Evolutionary conservation across 2,888 invertebrate species (phyloP).

Genomic region (Apamea crenata): DNA sequence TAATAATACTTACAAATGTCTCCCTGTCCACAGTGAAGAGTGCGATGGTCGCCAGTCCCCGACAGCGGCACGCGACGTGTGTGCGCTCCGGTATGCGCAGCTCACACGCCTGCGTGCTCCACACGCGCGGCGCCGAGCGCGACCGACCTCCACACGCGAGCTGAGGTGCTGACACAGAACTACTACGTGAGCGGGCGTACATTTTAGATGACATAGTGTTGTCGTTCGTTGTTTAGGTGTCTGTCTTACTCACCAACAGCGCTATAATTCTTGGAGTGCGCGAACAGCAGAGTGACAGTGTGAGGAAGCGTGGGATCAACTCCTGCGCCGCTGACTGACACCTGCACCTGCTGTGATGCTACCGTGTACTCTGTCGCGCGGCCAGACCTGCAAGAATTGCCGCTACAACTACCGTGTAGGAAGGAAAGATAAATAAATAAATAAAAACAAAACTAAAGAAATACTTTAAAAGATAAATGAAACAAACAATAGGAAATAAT

Average conservation of each 20-base stretch:
- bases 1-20: slow-evolving; percentile 77
- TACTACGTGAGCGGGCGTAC: slow-evolving; percentile 7
- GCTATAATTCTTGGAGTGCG: slow-evolving; percentile 83
- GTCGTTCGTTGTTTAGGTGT: not conserved
- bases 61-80: slow-evolving; percentile 83
- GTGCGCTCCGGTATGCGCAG: slow-evolving; percentile 82
- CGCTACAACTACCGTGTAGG: slow-evolving; percentile 72
- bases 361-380: slow-evolving; percentile 92
- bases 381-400: slow-evolving; percentile 89
- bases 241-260: slow-evolving; percentile 79
- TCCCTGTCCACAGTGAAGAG: slow-evolving; percentile 83
- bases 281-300: slow-evolving; percentile 81
- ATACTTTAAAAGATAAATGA: no score
- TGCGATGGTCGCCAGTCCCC: slow-evolving; percentile 83
- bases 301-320: slow-evolving; percentile 82
- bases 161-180: slow-evolving; percentile 76
- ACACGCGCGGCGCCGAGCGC: slow-evolving; percentile 86
- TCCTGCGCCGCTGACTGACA: slow-evolving; percentile 75
- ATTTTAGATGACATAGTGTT: not conserved
- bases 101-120: slow-evolving; percentile 84
- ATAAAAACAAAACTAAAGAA: slow-evolving; percentile 23
- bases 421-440: slow-evolving; percentile 35
- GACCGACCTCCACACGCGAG: slow-evolving; percentile 83
- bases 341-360: slow-evolving; percentile 90
- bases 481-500: no score